Evolutionary conservation across 2,888 invertebrate species (phyloP), one percentile per base, ranked within the genome.

Genomic region (Brachyopa scutellaris): DNA sequence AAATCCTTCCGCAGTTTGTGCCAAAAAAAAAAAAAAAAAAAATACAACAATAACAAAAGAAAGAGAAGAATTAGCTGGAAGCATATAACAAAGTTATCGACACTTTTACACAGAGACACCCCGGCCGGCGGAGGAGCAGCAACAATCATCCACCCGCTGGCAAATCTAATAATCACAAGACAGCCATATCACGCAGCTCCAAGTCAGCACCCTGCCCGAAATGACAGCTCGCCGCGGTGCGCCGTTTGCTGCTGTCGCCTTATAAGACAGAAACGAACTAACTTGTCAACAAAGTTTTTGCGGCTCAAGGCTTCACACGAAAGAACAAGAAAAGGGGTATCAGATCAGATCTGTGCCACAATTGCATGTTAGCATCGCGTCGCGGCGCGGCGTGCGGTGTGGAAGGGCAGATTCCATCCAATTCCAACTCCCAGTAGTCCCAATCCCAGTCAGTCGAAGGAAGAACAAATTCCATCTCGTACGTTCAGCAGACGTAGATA

Each of bases 211-310:
- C 55, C 42, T 45, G 19, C 45, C 23, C 17, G 1, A 23, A 47
- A 23, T 55, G 45, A 9, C 23, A 29, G 5, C 11, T 0, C 13
- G n/a, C n/a, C n/a, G 36, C 13, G 11, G 42, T 19, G n/a, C n/a
- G n/a, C n/a, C n/a, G n/a, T n/a, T n/a, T n/a, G n/a, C n/a, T n/a
- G n/a, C n/a, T 33, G 67, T 26, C 57, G 45, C 49, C 55, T 40
- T 64, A 62, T 49, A 57, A 61, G 29, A 72, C n/a, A n/a, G n/a
- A n/a, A n/a, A n/a, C n/a, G n/a, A n/a, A n/a, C n/a, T n/a, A n/a
- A 64, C 72, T 78, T 78, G 78, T 72, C 78, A 78, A 53, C 78
- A 66, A 78, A 78, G 57, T 66, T 72, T 66, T 66, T 72, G 72
- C 19, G 64, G 59, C 23, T 36, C 21, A 40, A 9, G 17, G 29